These are phyloP conservation scores for Mus spicilegus DNA, from an alignment of 2,113 vertebrate species.

Conservation along the genomic window DNA sequence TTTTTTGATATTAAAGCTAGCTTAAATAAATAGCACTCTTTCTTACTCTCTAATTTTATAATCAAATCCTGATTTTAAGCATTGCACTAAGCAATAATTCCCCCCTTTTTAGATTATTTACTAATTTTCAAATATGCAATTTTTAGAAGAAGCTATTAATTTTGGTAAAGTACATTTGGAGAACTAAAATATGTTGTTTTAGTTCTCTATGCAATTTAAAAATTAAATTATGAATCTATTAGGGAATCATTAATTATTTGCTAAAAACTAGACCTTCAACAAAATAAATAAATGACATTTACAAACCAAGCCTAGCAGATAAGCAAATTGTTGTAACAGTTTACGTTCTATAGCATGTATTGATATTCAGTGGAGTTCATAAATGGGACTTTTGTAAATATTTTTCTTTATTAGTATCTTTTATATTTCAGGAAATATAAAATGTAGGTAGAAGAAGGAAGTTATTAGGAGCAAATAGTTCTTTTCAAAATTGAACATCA, in stretches of 20 bases:
- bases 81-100: not conserved
- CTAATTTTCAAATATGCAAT: slow-evolving; percentile 1
- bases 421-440: slow-evolving; percentile 12
- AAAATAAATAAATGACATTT: slow-evolving; percentile 36
- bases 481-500: slow-evolving; percentile 41
- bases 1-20: not conserved
- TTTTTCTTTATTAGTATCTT: not conserved
- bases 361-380: not conserved
- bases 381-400: not conserved
- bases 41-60: not conserved
- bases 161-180: not conserved
- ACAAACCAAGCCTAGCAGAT: not conserved
- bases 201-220: not conserved
- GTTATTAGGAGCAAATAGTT: not conserved
- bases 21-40: not conserved
- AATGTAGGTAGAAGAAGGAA: not conserved
- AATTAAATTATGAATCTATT: not conserved
- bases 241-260: not conserved
- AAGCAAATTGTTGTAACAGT: not conserved
- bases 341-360: slow-evolving; percentile 12
- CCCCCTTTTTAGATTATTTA: not conserved
- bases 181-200: not conserved
- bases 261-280: not conserved
- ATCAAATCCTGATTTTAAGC: not conserved
- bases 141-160: not conserved